Base-by-base conservation (phyloP, 2,797 vertebrate genomes). In the Enteromius argenteus region DNA sequence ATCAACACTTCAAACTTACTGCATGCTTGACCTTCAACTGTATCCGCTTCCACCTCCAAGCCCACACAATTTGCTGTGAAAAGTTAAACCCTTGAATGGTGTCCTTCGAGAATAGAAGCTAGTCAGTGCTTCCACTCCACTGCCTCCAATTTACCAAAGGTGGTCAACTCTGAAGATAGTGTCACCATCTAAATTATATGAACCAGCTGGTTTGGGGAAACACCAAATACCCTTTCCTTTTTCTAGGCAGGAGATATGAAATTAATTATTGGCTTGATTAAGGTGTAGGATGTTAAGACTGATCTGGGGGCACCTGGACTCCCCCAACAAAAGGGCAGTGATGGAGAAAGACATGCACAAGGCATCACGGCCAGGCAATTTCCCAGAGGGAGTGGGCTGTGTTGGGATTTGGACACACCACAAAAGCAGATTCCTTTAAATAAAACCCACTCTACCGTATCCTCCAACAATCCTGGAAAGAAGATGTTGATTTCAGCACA, bases 91-190 rank as follows among this genome's bases (percentile, higher is more conserved):
- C 80, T 64, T 86, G 82, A 86, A 76, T 76, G 82, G 27, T 72
- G 39, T 84, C 83, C 79, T 84, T 76, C 44, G 83, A 90, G 89
- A 91, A 91, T 90, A 87, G 90, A 91, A 87, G 87, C 84, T 69
- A 91, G 90, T 90, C 75, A 42, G 90, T 85, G 94, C 94, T 95
- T 95, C 94, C 95, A 95, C 94, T 94, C 93, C 94, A 94, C 91
- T 94, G 94, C 93, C 91, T 95, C 93, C 94, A 95, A 95, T 96
- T 95, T 95, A 93, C 91, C 91, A 91, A 92, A 92, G 94, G 93
- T 94, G 93, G 92, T 93, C 94, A 95, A 94, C 91, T 94, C 93
- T 90, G 89, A 64, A 92, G 94, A 95, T 95, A 93, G 92, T 93
- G 89, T 89, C 90, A 93, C 87, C 83, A 35, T 53, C 84, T 68